Evolutionary conservation across 2,113 vertebrate genomes (phyloP).

Genomic region (Solenodon paradoxus): DNA sequence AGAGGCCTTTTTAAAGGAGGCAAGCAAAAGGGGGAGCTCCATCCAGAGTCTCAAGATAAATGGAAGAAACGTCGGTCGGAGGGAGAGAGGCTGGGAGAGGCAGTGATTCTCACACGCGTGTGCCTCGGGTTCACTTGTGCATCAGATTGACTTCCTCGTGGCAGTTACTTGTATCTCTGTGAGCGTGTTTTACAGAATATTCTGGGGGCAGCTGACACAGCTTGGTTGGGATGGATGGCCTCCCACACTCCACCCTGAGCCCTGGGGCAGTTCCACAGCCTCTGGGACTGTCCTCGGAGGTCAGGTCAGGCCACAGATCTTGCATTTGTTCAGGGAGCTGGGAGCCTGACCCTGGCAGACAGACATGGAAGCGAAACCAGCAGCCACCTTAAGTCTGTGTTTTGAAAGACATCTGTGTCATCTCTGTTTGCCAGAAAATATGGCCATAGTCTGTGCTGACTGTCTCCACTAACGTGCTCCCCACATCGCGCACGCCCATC

Average conservation of each 20-base stretch:
- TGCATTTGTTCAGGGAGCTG: not conserved
- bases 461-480: not conserved
- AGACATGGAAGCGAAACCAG: not conserved
- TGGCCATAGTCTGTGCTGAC: not conserved
- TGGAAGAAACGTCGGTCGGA: not conserved
- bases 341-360: slow-evolving; percentile 7
- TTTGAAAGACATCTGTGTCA: not conserved
- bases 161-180: not conserved
- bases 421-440: not conserved
- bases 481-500: not conserved
- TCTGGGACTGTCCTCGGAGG: not conserved
- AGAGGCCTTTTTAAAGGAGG: not conserved
- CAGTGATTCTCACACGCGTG: rapidly evolving
- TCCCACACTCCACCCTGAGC: not conserved
- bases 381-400: not conserved
- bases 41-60: not conserved
- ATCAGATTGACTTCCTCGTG: not conserved
- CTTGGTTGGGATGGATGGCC: not conserved
- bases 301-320: slow-evolving; percentile 46
- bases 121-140: not conserved
- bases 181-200: not conserved
- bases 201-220: not conserved
- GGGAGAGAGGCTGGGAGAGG: not conserved
- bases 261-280: not conserved
- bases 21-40: not conserved